phyloP scores from a whole-genome alignment of 1,140 invertebrate species.

The Scylla paramamosain region DNA sequence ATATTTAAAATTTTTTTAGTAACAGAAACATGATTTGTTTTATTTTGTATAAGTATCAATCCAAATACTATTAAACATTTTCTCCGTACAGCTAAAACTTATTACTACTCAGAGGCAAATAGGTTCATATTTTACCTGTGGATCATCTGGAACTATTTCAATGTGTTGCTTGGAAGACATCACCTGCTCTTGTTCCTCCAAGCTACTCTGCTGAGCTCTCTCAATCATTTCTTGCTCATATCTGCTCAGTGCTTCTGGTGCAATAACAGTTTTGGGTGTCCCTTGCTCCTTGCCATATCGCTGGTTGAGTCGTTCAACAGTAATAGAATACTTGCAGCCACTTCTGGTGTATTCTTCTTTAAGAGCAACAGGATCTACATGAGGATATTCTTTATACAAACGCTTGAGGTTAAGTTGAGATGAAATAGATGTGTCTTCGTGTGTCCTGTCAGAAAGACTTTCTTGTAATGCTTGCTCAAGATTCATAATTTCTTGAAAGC shows the following conservation, averaged over 20 bases:
- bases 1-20: neutral
- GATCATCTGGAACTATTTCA: slow-evolving; percentile 61
- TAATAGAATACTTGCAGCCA: slow-evolving; percentile 50
- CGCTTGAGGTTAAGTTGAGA: slow-evolving; percentile 62
- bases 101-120: no score
- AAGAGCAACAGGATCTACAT: slow-evolving; percentile 58
- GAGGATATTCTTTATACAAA: slow-evolving; percentile 61
- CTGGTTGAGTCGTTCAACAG: slow-evolving; percentile 31
- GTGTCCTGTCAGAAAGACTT: slow-evolving; percentile 32
- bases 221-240: slow-evolving; percentile 66
- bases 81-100: no score
- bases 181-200: slow-evolving; percentile 33
- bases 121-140: slow-evolving; percentile 48
- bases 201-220: slow-evolving; percentile 51
- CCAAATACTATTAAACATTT: no score
- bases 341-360: slow-evolving; percentile 61
- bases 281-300: slow-evolving; percentile 61
- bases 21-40: no score
- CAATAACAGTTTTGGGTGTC: slow-evolving; percentile 66
- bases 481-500: slow-evolving; percentile 68
- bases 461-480: slow-evolving; percentile 68
- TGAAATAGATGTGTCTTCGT: slow-evolving; percentile 27
- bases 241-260: slow-evolving; percentile 58
- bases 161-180: neutral
- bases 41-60: no score